Conservation (phyloP, 2,888 invertebrate species). For the Drosophila barbarae region DNA sequence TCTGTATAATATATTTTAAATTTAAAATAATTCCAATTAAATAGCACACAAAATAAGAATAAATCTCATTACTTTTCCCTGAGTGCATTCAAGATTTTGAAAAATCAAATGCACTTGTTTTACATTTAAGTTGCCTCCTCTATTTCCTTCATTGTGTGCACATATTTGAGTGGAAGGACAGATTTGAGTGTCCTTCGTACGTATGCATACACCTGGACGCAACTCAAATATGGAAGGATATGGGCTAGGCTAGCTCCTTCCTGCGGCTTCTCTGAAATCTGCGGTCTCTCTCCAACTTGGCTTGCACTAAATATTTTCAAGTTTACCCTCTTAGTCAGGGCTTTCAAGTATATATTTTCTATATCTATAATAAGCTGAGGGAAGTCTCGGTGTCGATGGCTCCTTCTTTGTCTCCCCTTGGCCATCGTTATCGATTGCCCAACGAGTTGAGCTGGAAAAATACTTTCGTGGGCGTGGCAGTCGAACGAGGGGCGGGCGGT, state of each 20-base stretch:
- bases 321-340: slow-evolving; percentile 6
- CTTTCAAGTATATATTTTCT: not conserved
- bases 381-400: slow-evolving; percentile 13
- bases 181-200: slow-evolving; percentile 23
- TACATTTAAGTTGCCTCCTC: not conserved
- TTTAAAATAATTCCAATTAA: too few relatives aligned
- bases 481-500: slow-evolving; percentile 4
- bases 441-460: slow-evolving; percentile 44
- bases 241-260: slow-evolving; percentile 25
- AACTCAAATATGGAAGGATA: slow-evolving; percentile 39
- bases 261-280: slow-evolving; percentile 16
- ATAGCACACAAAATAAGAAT: not conserved
- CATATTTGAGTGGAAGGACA: slow-evolving; percentile 22
- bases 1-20: too few relatives aligned
- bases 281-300: slow-evolving; percentile 9
- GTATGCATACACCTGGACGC: slow-evolving; percentile 13
- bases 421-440: slow-evolving; percentile 27
- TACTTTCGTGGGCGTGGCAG: slow-evolving; percentile 42
- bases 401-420: slow-evolving; percentile 32
- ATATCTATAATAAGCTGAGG: slow-evolving; percentile 29
- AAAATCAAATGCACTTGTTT: slow-evolving; percentile 15
- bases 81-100: slow-evolving; percentile 9
- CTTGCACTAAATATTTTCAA: slow-evolving; percentile 27
- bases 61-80: not conserved
- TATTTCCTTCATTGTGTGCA: slow-evolving; percentile 4